Evolutionary conservation across 2,113 vertebrate species (phyloP).

Genomic region (Narcine bancroftii): DNA sequence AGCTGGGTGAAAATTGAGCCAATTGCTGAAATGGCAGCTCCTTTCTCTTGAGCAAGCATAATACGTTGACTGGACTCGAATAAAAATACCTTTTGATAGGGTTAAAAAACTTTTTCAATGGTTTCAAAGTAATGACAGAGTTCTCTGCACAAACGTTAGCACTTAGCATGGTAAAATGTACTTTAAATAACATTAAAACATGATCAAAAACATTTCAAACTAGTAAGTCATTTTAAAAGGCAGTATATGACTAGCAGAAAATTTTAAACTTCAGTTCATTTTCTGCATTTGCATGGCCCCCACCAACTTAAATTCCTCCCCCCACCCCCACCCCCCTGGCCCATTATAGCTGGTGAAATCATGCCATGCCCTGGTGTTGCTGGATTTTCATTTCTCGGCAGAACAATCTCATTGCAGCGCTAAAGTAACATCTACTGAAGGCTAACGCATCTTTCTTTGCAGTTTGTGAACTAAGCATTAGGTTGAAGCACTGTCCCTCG

Average conservation of each 20-base stretch:
- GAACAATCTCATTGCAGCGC: not conserved
- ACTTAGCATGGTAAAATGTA: not conserved
- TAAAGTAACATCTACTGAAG: not conserved
- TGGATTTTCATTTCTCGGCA: not conserved
- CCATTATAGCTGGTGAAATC: not conserved
- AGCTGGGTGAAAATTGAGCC: conserved; percentile 30
- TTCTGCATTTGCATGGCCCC: not conserved
- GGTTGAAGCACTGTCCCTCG: not conserved
- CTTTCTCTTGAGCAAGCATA: conserved; percentile 30
- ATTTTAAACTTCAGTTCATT: not conserved
- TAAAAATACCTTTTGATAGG: not conserved
- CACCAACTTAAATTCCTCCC: not conserved
- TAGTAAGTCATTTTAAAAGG: conserved; percentile 20
- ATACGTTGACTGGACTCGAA: conserved; percentile 15
- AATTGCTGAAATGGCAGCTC: conserved; percentile 9
- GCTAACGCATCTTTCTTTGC: not conserved
- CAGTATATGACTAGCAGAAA: not conserved
- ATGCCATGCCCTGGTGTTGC: not conserved
- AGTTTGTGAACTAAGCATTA: not conserved
- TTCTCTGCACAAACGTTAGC: conserved; percentile 26
- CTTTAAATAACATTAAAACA: not conserved
- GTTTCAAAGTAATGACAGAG: conserved; percentile 26
- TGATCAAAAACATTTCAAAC: conserved; percentile 11
- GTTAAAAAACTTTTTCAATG: not conserved
- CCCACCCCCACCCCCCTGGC: not conserved